Evolutionary conservation across 1,140 invertebrate species (phyloP), one percentile per base, ranked within the genome.

Genomic region (Aradophagus sp.): DNA sequence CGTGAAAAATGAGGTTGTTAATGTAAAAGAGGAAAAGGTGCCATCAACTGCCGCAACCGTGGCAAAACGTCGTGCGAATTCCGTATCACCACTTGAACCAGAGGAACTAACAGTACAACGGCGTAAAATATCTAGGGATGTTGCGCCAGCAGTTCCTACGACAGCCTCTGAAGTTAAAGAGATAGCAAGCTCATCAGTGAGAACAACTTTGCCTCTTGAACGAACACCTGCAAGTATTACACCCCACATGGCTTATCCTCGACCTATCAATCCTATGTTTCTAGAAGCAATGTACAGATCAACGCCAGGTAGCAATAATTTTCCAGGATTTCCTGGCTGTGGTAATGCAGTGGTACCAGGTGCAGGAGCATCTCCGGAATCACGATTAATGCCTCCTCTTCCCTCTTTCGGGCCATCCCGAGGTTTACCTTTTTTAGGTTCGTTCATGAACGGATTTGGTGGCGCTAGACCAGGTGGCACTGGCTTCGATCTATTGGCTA

Each of bases 191-290:
- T 42, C 53, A 4, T 11, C 38, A 10, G 29, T 42, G 6, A 58
- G 42, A 38, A 55, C 36, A 6, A 12, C 34, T 29, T 17, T 56
- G 3, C 29, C 41, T 0, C 13, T 52, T 1, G 66, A 66, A 4
- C 58, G 62, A 42, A 47, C 56, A 59, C 7, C 63, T 1, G 1
- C 55, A 1, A 62, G 82, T 19, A 73, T 77, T 11, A 81, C 73
- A 17, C 89, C 87, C 10, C 87, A 88, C n/a, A 90, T 94, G 88
- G 91, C 91, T 0, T 94, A 93, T 67, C 92, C 93, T 0, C 86
- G 90, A 77, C 91, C 92, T 0, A 90, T 93, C 8, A 91, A 94
- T 75, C 93, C 93, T 0, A 89, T 93, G 83, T 86, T 94, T 19
- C 82, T 94, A 10, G 91, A 92, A 62, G 89, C 90, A 0, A 89